A percentile compares a stretch with the other conserved stretches of the same genome.
These are phyloP conservation scores for Mizuhopecten yessoensis DNA, from an alignment of 1,140 invertebrate species.

Conservation along the genomic window DNA sequence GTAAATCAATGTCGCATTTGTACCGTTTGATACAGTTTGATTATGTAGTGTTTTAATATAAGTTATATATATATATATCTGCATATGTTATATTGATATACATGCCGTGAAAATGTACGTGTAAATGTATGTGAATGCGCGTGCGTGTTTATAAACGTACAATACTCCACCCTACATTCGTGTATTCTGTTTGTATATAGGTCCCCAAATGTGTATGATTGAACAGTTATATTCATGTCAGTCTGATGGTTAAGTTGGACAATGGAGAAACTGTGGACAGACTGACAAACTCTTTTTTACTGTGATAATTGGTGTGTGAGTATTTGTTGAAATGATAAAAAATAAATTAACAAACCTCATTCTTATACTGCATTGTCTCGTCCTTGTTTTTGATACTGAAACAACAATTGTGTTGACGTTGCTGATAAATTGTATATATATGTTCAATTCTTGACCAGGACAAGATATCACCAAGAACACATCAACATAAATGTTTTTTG, in stretches of 20 bases:
- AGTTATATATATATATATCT: not conserved
- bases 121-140: not conserved
- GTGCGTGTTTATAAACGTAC: not conserved
- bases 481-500: no score
- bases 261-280: not conserved
- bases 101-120: no score
- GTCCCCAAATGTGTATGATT: conserved; percentile 5
- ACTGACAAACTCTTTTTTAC: not conserved
- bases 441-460: no score
- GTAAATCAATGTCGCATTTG: not conserved
- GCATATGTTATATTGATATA: not conserved
- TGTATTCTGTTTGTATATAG: not conserved
- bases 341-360: conserved; percentile 32
- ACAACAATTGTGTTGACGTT: no score
- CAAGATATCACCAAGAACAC: no score
- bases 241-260: not conserved
- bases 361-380: not conserved
- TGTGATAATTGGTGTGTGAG: conserved; percentile 15
- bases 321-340: conserved; percentile 16
- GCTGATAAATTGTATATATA: no score
- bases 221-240: not conserved
- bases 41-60: no score
- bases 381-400: not conserved
- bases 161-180: not conserved
- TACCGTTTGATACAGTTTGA: not conserved